Conservation (phyloP, 1,140 invertebrate genomes). For the Drosophila bifasciata region DNA sequence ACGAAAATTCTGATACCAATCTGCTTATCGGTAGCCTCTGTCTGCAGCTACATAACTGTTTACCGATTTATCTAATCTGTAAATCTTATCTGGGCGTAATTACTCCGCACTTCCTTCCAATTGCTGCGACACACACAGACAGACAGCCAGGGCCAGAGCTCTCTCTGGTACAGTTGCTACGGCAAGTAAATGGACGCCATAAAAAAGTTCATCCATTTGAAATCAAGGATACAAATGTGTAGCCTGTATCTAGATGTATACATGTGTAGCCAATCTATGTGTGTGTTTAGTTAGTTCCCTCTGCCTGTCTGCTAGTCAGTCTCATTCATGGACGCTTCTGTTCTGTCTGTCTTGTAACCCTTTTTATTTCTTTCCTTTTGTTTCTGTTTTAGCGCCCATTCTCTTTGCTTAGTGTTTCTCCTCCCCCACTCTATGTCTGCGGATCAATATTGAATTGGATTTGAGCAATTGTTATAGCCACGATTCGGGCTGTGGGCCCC, state of each 20-base stretch:
- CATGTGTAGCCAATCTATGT: slow-evolving; percentile 1
- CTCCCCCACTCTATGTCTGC: slow-evolving; percentile 16
- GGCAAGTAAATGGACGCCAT: slow-evolving; percentile 28
- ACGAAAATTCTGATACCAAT: slow-evolving; percentile 37
- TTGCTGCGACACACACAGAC: too few relatives aligned
- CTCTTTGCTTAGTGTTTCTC: slow-evolving; percentile 19
- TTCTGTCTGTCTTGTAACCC: slow-evolving; percentile 45
- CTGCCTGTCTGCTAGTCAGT: not conserved
- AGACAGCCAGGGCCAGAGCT: slow-evolving; percentile 11
- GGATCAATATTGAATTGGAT: slow-evolving; percentile 78
- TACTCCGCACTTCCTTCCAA: slow-evolving; percentile 42
- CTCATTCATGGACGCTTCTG: slow-evolving; percentile 30
- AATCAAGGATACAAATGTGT: slow-evolving; percentile 5
- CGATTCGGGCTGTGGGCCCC: slow-evolving; percentile 4
- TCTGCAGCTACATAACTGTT: slow-evolving; percentile 49
- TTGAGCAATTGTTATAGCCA: slow-evolving; percentile 56
- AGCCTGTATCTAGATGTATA: not conserved
- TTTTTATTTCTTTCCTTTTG: slow-evolving; percentile 45
- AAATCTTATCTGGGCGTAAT: slow-evolving; percentile 55
- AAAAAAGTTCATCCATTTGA: slow-evolving; percentile 35
- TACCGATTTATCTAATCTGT: slow-evolving; percentile 64
- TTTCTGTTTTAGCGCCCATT: slow-evolving; percentile 55
- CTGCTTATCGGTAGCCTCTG: slow-evolving; percentile 42
- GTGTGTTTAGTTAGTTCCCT: not conserved
- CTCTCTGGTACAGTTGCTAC: slow-evolving; percentile 15